phyloP scores from a whole-genome alignment of 2,113 vertebrate species.

The Empidonax traillii region DNA sequence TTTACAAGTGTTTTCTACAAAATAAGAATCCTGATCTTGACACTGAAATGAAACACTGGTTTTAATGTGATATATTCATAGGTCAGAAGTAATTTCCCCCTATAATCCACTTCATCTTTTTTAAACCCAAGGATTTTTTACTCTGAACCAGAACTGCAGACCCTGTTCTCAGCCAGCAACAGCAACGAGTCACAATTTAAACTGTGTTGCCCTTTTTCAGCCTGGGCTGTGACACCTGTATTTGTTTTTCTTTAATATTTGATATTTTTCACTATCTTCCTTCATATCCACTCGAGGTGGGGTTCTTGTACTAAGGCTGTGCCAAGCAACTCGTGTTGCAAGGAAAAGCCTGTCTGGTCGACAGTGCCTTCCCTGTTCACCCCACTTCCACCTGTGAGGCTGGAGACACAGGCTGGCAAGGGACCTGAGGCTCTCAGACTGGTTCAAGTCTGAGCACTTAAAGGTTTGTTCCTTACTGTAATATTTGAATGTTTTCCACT shows the following conservation, averaged over 20 bases:
- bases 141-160: background rate
- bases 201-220: background rate
- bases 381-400: rapidly evolving
- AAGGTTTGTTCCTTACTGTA: background rate
- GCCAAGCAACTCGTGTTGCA: background rate
- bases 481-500: background rate
- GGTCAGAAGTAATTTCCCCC: background rate
- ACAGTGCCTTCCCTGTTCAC: background rate
- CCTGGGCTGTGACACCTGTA: background rate
- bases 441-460: background rate
- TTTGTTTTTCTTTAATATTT: background rate
- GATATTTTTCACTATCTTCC: no score
- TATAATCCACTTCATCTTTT: background rate
- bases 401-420: rapidly evolving
- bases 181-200: background rate
- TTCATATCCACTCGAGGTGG: background rate
- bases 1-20: background rate
- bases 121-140: background rate
- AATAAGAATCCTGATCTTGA: background rate
- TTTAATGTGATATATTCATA: background rate
- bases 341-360: background rate
- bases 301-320: background rate
- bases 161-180: background rate
- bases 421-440: rapidly evolving
- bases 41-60: background rate